Conservation (phyloP, 2,113 vertebrate species). For the Cyprinodon variegatus region DNA sequence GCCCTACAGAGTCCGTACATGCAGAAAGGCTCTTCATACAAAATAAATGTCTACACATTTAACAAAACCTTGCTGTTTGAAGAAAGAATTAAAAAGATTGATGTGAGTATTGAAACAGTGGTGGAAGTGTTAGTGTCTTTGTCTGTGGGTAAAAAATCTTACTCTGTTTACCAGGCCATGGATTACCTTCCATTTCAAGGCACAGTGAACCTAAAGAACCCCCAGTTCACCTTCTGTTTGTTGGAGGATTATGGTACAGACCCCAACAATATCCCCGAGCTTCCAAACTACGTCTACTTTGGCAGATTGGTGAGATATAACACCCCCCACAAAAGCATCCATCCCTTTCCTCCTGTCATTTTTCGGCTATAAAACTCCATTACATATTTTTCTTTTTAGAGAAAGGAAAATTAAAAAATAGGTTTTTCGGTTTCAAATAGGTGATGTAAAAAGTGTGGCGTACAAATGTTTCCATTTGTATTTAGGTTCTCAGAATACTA, state of each 20-base stretch:
- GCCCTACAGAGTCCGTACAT: slow-evolving; percentile 86
- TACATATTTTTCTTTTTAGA: not conserved
- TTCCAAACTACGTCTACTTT: slow-evolving; percentile 90
- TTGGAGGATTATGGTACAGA: slow-evolving; percentile 95
- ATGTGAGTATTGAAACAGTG: slow-evolving; percentile 81
- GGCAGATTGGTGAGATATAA: slow-evolving; percentile 92
- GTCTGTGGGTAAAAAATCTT: not conserved
- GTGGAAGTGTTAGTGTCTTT: not conserved
- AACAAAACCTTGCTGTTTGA: slow-evolving; percentile 92
- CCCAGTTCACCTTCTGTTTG: slow-evolving; percentile 90
- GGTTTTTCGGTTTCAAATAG: not conserved
- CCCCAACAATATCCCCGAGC: slow-evolving; percentile 88
- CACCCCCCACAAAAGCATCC: not conserved
- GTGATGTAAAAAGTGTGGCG: not conserved
- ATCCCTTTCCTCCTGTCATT: not conserved
- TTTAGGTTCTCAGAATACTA: too few species aligned
- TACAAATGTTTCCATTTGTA: not conserved
- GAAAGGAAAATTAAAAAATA: not conserved
- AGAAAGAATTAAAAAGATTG: slow-evolving; percentile 91
- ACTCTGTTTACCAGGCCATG: slow-evolving; percentile 79
- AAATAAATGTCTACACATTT: slow-evolving; percentile 92
- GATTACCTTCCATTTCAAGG: slow-evolving; percentile 95
- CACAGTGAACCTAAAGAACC: slow-evolving; percentile 90
- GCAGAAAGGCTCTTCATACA: slow-evolving; percentile 88
- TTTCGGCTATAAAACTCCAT: not conserved